These are phyloP conservation scores for Panzeria rudis DNA, from an alignment of 2,888 invertebrate species.

Conservation along the genomic window DNA sequence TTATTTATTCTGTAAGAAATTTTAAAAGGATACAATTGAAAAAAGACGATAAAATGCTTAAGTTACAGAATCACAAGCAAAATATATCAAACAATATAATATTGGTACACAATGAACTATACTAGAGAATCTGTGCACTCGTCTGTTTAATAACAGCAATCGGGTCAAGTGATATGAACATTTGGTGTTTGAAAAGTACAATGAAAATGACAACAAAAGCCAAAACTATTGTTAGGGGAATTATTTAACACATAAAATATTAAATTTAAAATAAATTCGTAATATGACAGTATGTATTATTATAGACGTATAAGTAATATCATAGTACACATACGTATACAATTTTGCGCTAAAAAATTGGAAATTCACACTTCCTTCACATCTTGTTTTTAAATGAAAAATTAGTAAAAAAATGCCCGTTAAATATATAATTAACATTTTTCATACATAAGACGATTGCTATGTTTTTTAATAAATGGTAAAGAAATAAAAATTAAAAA, in stretches of 20 bases:
- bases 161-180: conserved; percentile 49
- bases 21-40: conserved; percentile 50
- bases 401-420: too few relatives aligned
- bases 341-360: too few relatives aligned
- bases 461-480: too few relatives aligned
- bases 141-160: conserved; percentile 16
- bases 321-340: too few relatives aligned
- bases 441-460: too few relatives aligned
- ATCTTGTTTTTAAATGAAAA: too few relatives aligned
- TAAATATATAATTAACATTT: too few relatives aligned
- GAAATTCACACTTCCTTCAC: too few relatives aligned
- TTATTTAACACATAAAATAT: conserved; percentile 5
- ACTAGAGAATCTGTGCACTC: neutral
- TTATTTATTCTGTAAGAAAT: conserved; percentile 2
- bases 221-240: conserved; percentile 50
- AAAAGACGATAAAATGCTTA: conserved; percentile 41
- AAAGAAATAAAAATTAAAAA: too few relatives aligned
- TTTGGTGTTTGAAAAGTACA: conserved; percentile 38
- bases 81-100: conserved; percentile 14
- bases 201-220: conserved; percentile 40
- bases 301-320: too few relatives aligned
- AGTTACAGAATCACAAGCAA: conserved; percentile 9
- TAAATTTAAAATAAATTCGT: too few relatives aligned
- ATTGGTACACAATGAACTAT: conserved; percentile 27
- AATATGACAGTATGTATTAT: too few relatives aligned